Evolutionary conservation across 2,797 vertebrate species (phyloP).

Genomic region (Echiichthys vipera): DNA sequence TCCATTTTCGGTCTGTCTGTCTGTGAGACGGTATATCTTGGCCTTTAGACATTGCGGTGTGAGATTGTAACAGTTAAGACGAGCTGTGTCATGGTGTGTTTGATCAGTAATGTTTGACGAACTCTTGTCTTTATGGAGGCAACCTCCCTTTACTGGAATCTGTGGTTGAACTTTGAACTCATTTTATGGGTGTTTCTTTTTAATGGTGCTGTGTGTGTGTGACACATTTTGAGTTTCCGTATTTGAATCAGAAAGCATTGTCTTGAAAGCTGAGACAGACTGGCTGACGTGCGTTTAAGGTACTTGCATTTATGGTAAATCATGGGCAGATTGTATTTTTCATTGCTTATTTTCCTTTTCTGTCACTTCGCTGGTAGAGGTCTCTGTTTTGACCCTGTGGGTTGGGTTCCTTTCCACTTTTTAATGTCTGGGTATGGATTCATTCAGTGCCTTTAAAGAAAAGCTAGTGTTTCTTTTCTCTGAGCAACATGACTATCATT

Average conservation of each 20-base stretch:
- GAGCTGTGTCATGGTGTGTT: conserved; percentile 2
- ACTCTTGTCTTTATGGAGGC: conserved; percentile 23
- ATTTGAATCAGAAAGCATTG: not conserved
- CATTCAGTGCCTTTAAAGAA: not conserved
- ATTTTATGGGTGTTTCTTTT: conserved; percentile 46
- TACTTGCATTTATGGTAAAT: conserved; percentile 11
- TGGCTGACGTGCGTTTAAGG: not conserved
- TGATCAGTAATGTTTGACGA: conserved; percentile 41
- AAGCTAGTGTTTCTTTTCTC: not conserved
- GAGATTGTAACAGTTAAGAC: not conserved
- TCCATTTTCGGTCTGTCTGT: not conserved
- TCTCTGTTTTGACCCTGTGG: not conserved
- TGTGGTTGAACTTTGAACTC: conserved; percentile 73
- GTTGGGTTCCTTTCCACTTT: not conserved
- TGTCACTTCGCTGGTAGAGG: not conserved
- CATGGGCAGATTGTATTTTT: not conserved
- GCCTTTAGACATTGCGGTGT: conserved; percentile 21
- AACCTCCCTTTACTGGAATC: conserved; percentile 42
- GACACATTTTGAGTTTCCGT: conserved; percentile 31
- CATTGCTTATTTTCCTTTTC: not conserved
- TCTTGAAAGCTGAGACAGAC: not conserved
- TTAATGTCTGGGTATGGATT: not conserved
- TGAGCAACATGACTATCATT: not conserved
- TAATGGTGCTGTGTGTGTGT: conserved; percentile 52
- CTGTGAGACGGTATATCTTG: not conserved